Conservation (phyloP, 2,113 vertebrate genomes). For the Esox niger region DNA sequence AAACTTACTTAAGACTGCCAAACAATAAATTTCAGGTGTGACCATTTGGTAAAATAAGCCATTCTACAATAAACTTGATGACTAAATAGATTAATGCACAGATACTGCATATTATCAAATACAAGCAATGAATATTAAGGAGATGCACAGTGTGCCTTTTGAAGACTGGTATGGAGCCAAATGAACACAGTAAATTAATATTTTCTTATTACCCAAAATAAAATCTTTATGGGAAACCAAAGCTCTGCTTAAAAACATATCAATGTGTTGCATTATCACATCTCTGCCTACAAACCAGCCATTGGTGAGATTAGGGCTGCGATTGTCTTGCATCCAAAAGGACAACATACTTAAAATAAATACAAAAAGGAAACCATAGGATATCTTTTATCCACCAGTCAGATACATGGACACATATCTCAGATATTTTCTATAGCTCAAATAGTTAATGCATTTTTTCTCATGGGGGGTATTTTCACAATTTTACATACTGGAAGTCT, state of each 20-base stretch:
- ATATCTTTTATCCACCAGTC: slow-evolving; percentile 39
- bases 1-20: slow-evolving; percentile 49
- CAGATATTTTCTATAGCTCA: no score
- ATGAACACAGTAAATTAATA: background rate
- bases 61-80: slow-evolving; percentile 51
- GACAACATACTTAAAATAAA: slow-evolving; percentile 49
- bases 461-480: background rate
- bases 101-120: slow-evolving; percentile 53
- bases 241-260: slow-evolving; percentile 19
- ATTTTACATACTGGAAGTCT: background rate
- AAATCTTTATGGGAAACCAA: no score
- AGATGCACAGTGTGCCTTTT: slow-evolving; percentile 56
- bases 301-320: slow-evolving; percentile 51
- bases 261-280: slow-evolving; percentile 40
- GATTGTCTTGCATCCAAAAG: slow-evolving; percentile 70
- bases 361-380: slow-evolving; percentile 30
- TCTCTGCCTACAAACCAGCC: slow-evolving; percentile 55
- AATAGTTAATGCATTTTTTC: slow-evolving; percentile 31
- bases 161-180: slow-evolving; percentile 5
- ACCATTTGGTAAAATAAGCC: slow-evolving; percentile 60
- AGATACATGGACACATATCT: no score
- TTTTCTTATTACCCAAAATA: slow-evolving; percentile 31
- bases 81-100: slow-evolving; percentile 27
- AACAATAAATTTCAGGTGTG: slow-evolving; percentile 39
- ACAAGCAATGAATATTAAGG: slow-evolving; percentile 53